Conservation (phyloP, 1,140 invertebrate species). For the Lithobius niger region DNA sequence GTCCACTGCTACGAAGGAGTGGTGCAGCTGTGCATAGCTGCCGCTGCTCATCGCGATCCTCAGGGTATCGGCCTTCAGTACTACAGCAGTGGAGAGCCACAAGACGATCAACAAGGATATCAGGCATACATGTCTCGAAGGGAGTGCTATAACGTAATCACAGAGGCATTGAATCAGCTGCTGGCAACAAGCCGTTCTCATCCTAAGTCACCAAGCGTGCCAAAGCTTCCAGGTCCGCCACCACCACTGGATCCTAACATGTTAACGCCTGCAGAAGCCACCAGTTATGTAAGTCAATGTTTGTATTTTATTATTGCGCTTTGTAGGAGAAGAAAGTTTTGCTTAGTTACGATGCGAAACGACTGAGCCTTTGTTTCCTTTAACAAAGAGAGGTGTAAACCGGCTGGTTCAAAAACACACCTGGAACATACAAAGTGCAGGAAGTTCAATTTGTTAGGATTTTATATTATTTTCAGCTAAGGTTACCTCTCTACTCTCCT, state of each 20-base stretch:
- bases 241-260: slow-evolving; percentile 27
- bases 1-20: slow-evolving; percentile 64
- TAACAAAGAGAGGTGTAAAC: no score
- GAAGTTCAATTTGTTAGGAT: no score
- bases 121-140: slow-evolving; percentile 40
- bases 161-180: slow-evolving; percentile 60
- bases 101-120: slow-evolving; percentile 42
- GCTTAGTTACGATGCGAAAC: no score
- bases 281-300: not conserved
- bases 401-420: no score
- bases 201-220: slow-evolving; percentile 34
- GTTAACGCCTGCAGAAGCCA: slow-evolving; percentile 29
- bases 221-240: slow-evolving; percentile 33
- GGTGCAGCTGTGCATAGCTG: slow-evolving; percentile 70
- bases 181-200: slow-evolving; percentile 46
- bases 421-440: no score
- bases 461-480: no score
- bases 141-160: slow-evolving; percentile 79
- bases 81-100: slow-evolving; percentile 69
- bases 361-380: no score
- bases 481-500: no score
- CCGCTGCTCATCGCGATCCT: slow-evolving; percentile 72
- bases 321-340: no score
- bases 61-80: slow-evolving; percentile 75
- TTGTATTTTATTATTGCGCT: no score